Conservation (phyloP, 2,888 invertebrate species). For the Megastigmus dorsalis region DNA sequence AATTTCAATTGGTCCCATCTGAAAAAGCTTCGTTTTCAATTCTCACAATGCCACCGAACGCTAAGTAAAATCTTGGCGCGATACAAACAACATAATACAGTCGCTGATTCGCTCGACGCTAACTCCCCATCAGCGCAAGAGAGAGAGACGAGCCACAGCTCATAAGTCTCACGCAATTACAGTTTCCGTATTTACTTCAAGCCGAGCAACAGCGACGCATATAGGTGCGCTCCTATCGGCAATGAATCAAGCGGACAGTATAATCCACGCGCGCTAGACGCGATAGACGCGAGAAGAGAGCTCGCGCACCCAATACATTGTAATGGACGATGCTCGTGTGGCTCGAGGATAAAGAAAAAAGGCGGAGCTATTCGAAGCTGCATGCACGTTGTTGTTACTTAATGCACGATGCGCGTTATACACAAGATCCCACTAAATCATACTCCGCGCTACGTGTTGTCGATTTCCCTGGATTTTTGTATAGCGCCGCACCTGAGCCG, state of each 20-base stretch:
- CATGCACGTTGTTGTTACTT: neutral
- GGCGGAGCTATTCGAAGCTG: slow-evolving; percentile 25
- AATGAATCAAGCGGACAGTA: slow-evolving; percentile 70
- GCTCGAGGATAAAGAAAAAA: neutral
- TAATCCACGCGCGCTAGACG: too few species aligned
- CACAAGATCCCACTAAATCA: slow-evolving; percentile 32
- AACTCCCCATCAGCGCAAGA: neutral
- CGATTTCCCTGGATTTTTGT: slow-evolving; percentile 32
- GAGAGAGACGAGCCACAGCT: slow-evolving; percentile 30
- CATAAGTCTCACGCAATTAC: slow-evolving; percentile 71
- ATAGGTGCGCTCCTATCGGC: slow-evolving; percentile 53
- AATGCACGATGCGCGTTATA: slow-evolving; percentile 5
- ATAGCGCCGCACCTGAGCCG: neutral
- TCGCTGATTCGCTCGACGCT: neutral
- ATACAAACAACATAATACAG: too few species aligned
- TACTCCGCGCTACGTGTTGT: slow-evolving; percentile 10
- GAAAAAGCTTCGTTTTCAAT: too few species aligned
- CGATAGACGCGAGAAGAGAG: slow-evolving; percentile 53
- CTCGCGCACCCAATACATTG: slow-evolving; percentile 60
- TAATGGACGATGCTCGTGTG: slow-evolving; percentile 62
- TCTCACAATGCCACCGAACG: too few species aligned
- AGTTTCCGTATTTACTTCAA: slow-evolving; percentile 70
- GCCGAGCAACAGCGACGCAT: too few species aligned
- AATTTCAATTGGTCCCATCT: too few species aligned
- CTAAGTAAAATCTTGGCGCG: too few species aligned